phyloP scores from a whole-genome alignment of 2,113 vertebrate species.

The Hassar affinis region DNA sequence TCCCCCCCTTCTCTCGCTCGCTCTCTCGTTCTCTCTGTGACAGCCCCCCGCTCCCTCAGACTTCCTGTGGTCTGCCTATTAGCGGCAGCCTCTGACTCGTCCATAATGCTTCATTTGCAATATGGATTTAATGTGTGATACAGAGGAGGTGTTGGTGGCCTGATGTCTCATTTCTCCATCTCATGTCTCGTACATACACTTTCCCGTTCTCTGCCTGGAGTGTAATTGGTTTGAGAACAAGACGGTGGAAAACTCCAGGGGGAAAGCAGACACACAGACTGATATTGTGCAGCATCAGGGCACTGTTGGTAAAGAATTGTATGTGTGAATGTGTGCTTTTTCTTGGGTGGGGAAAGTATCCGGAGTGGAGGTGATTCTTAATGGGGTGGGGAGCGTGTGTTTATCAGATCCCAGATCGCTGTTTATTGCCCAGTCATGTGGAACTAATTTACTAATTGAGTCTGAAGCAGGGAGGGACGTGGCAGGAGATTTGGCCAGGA shows the following conservation, averaged over 20 bases:
- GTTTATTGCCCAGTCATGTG: constrained; percentile 76
- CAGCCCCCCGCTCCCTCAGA: constrained; percentile 47
- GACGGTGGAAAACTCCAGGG: constrained; percentile 6
- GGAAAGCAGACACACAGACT: constrained; percentile 15
- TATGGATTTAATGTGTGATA: constrained; percentile 55
- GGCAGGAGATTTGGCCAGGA: constrained; percentile 29
- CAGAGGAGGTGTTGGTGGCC: constrained; percentile 43
- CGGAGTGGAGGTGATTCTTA: constrained; percentile 63
- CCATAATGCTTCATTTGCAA: constrained; percentile 57
- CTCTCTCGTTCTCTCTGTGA: constrained; percentile 45
- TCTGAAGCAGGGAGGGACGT: constrained; percentile 62
- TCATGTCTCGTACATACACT: neutral
- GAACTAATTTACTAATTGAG: constrained; percentile 82
- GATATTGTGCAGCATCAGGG: constrained; percentile 19
- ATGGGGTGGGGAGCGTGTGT: constrained; percentile 72
- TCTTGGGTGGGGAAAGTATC: constrained; percentile 7
- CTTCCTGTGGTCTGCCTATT: constrained; percentile 58
- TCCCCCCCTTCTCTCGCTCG: constrained; percentile 29
- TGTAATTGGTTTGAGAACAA: constrained; percentile 48
- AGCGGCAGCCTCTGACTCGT: constrained; percentile 42
- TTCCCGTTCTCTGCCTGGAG: constrained; percentile 20
- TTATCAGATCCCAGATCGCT: constrained; percentile 71
- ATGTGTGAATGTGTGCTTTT: constrained; percentile 32
- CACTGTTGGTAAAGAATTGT: constrained; percentile 26
- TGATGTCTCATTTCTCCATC: constrained; percentile 30